Evolutionary conservation across 2,888 invertebrate species (phyloP), one percentile per base, ranked within the genome.

Genomic region (Dryocosmus kuriphilus): DNA sequence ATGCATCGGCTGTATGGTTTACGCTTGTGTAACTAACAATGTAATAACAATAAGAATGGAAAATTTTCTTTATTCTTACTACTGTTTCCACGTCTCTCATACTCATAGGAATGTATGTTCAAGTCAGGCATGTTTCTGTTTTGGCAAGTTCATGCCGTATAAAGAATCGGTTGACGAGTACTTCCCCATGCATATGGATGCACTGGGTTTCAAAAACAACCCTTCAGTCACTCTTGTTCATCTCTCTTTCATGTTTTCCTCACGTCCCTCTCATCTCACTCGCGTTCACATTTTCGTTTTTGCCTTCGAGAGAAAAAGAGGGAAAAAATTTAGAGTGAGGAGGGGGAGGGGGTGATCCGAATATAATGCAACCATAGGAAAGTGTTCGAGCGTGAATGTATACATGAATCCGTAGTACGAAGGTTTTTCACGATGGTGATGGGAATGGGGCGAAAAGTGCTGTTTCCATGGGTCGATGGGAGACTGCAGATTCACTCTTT

Each of bases 151-250:
- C 32, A n/a, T 57, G 35, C 4, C 65, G 35, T 65, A 61, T 61
- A 75, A 77, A 77, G 62, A 79, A 79, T 75, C 11, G 51, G 62
- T 62, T 61, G 74, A 65, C 67, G 76, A 77, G 74, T 61, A 30
- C 51, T 35, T 46, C 62, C 30, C 75, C 78, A 80, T 78, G 78
- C 76, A 78, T 80, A 80, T 80, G 78, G 71, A 80, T 62, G 74
- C 14, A 35, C 27, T 41, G 57, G 38, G 41, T 74, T 80, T 77
- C 77, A 75, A 80, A 80, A 78, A 62, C 77, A 77, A 80, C 75
- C 62, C 77, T 22, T 63, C 60, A 60, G 60, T 60, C 16, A 55
- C 55, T 55, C 55, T 55, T 4, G 9, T 55, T 55, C 55, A 8
- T 11, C 55, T 7, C 46, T 51, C 22, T 55, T 55, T 55, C 22